These are phyloP conservation scores for Bombycilla garrulus DNA, from an alignment of 2,113 vertebrate species.

Conservation along the genomic window DNA sequence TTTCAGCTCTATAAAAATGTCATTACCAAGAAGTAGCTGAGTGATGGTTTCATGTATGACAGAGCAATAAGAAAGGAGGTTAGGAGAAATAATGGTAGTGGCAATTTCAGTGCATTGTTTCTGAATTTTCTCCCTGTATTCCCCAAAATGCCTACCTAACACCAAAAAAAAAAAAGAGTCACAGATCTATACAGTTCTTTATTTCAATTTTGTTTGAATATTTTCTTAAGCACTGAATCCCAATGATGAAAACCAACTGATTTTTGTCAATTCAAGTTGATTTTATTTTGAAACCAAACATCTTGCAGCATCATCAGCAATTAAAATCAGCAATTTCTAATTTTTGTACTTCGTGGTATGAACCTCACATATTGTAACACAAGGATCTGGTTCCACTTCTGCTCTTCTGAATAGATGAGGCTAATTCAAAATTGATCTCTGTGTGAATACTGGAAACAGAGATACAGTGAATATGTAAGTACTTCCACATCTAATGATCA, in stretches of 20 bases:
- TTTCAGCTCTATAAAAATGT: background rate
- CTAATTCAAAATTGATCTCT: background rate
- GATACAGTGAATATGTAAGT: rapidly evolving
- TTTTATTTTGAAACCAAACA: background rate
- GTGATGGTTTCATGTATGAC: background rate
- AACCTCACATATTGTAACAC: background rate
- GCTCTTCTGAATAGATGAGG: background rate
- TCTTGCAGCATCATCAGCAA: background rate
- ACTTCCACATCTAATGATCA: background rate
- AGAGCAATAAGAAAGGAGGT: background rate
- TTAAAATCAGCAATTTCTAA: background rate
- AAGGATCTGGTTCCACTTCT: background rate
- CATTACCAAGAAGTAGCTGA: background rate
- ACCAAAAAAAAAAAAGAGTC: background rate
- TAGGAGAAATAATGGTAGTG: background rate
- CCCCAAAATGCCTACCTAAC: background rate
- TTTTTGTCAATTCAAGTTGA: background rate
- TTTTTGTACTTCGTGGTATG: background rate
- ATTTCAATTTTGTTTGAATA: background rate
- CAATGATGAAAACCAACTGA: background rate
- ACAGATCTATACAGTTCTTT: background rate
- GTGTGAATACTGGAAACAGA: background rate
- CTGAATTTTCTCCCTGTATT: background rate
- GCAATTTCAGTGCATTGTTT: background rate
- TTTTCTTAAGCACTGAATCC: background rate